A percentile compares a stretch with the other conserved stretches of the same genome.
phyloP scores from a whole-genome alignment of 2,113 vertebrate species.

The Narcine bancroftii region DNA sequence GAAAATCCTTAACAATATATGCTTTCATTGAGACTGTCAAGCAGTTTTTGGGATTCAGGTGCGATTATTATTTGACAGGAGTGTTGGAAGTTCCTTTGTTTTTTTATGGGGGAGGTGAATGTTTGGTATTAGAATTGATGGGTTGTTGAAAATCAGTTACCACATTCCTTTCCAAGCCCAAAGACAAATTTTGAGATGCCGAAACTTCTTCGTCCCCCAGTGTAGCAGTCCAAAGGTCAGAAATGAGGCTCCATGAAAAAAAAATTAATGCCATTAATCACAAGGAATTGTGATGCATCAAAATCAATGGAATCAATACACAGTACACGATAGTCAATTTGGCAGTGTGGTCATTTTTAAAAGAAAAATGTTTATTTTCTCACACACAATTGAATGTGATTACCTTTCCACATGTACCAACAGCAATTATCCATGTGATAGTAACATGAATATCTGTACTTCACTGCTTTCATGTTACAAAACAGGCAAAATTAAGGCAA shows the following conservation, averaged over 20 bases:
- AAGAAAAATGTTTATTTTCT: neutral
- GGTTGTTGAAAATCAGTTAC: neutral
- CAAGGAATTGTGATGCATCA: neutral
- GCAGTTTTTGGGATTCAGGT: neutral
- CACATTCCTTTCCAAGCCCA: neutral
- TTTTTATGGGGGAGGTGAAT: neutral
- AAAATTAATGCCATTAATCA: constrained; percentile 15
- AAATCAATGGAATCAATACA: neutral
- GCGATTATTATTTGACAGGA: neutral
- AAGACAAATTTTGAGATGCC: neutral
- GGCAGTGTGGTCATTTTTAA: neutral
- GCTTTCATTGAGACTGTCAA: neutral
- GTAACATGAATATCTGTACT: neutral
- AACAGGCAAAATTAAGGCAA: neutral
- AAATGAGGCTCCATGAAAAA: neutral
- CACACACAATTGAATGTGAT: neutral
- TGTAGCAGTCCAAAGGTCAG: neutral
- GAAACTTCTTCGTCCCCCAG: neutral
- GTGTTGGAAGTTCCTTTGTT: neutral
- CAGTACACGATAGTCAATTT: neutral
- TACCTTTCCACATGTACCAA: neutral
- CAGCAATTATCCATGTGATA: neutral
- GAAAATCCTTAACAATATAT: neutral
- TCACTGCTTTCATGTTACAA: neutral
- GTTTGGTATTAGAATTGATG: neutral